Evolutionary conservation across 2,113 vertebrate genomes (phyloP), one percentile per base, ranked within the genome.

Genomic region (Aplodontia rufa): DNA sequence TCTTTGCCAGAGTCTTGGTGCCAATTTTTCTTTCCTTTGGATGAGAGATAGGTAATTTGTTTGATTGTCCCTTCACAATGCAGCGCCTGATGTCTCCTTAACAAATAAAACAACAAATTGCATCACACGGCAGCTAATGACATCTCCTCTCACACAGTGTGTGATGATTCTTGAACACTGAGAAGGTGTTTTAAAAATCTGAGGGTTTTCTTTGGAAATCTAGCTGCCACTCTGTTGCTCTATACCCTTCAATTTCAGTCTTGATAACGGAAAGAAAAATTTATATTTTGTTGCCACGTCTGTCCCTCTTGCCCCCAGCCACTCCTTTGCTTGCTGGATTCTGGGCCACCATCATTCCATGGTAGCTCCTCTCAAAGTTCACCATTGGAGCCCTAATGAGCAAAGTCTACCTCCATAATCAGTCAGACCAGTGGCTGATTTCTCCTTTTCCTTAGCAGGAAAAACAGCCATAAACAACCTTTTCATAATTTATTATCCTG

Each of bases 1-100:
- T 66, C 19, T 28, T 93, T 80, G 17, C 64, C 42, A 13, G 78
- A 69, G 60, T 85, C 75, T 71, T 26, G 6, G 47, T 92, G 93
- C 85, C 89, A 81, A 49, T 58, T 95, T 96, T 88, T 79, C 37
- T 45, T 55, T 91, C 37, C 68, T 95, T 94, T 94, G 85, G 58
- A 87, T 87, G 66, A 87, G 28, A 93, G 55, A 74, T 22, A 82
- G 91, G 71, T 87, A 96, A 97, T 95, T 92, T 96, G 76, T 85
- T 90, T 49, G 13, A 94, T 94, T 97, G 58, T 96, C 66, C 35
- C 45, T 90, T 84, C 30, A 87, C 66, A 92, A 92, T 81, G 81
- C 51, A 84, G 80, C 40, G 55, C 35, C 35, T 69, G 66, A 90
- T 90, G 71, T 92, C 80, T 93, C 45, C 0, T 76, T 90, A 94